Conservation (phyloP, 1,140 invertebrate species). For the Caenorhabditis tropicalis region DNA sequence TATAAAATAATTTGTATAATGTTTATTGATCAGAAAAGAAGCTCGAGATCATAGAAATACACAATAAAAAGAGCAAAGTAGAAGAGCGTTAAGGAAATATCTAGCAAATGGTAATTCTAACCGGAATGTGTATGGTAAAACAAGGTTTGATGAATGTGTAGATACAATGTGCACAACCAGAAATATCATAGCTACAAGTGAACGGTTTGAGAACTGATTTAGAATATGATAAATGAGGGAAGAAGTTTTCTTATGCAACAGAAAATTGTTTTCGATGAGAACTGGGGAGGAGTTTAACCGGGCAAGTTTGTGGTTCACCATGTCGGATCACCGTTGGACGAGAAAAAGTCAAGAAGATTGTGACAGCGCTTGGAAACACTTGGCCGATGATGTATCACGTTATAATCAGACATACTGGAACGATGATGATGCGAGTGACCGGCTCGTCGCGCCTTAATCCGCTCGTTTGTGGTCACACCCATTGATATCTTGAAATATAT, state of each 20-base stretch:
- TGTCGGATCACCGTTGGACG: background rate
- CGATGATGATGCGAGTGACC: background rate
- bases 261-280: background rate
- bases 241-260: background rate
- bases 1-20: no score
- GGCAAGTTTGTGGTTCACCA: background rate
- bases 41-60: background rate
- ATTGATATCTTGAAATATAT: slow-evolving; percentile 39
- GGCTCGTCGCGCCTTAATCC: slow-evolving; percentile 34
- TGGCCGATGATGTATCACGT: slow-evolving; percentile 14
- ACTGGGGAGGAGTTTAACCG: background rate
- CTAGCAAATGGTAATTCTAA: background rate
- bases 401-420: background rate
- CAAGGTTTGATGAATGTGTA: background rate
- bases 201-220: background rate
- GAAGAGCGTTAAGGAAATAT: background rate
- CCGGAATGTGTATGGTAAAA: background rate
- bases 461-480: slow-evolving; percentile 47
- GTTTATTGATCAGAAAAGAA: no score
- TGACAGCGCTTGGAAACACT: background rate
- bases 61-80: background rate
- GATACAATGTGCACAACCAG: background rate
- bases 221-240: background rate
- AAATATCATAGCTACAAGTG: slow-evolving; percentile 9
- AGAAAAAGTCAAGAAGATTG: background rate